Evolutionary conservation across 2,113 vertebrate genomes (phyloP).

Genomic region (human): DNA sequence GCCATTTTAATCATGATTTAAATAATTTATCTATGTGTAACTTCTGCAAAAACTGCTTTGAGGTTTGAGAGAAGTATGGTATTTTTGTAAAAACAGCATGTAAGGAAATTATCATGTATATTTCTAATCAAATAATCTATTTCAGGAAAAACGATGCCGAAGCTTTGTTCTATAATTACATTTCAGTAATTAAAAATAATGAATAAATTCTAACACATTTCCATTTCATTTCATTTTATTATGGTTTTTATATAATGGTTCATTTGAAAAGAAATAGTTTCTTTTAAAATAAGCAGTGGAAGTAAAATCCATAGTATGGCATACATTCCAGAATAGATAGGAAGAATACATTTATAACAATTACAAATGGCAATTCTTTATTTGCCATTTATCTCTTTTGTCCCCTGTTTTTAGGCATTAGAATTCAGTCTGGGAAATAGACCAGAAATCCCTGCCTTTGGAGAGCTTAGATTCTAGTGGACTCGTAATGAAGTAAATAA

Average conservation of each 20-base stretch:
- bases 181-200: background rate
- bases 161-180: background rate
- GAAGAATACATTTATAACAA: background rate
- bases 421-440: background rate
- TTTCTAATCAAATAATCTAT: background rate
- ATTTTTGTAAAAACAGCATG: background rate
- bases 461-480: background rate
- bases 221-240: background rate
- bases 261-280: background rate
- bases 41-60: background rate
- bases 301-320: background rate
- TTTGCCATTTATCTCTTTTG: background rate
- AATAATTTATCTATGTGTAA: background rate
- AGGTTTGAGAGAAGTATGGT: background rate
- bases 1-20: background rate
- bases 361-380: background rate
- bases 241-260: background rate
- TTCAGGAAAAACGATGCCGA: background rate
- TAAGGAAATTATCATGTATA: background rate
- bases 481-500: background rate
- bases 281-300: background rate
- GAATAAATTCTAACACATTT: background rate
- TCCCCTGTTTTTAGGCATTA: background rate
- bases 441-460: background rate
- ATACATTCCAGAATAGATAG: background rate